Base-by-base conservation (phyloP, 1,140 invertebrate species). In the Drosophila nannoptera region DNA sequence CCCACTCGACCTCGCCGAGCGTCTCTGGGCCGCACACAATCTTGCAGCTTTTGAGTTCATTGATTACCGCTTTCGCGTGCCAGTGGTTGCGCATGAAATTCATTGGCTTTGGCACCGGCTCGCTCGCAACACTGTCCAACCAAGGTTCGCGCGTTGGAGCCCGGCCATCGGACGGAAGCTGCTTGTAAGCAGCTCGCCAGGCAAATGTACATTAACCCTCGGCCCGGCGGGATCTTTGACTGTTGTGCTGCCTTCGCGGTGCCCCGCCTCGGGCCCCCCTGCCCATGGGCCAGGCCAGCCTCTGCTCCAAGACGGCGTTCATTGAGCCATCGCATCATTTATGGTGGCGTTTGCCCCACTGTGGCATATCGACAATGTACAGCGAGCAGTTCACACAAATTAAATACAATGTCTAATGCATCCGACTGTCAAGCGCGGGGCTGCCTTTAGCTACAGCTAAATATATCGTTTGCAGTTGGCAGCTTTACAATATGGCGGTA, bases 381-480 rank as follows among this genome's bases (percentile, higher is more conserved):
- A 64, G 67, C 71, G 72, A 75, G 80, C 78, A 76, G 78, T 83
- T 80, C 69, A 64, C 80, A 65, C 69, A 83, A 83, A 84, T 83
- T 68, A 78, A 68, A 62, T 43, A 54, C 45, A 72, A 48, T 54
- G 59, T 43, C 74, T 52, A 49, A 45, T 53, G 58, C 70, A 77
- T 65, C 42, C 56, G 55, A 52, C 50, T 22, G 22, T 22, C 22
- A 22, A 22, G 22, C 22, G 1, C 22, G 1, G 22, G 22, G 40
- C 14, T 53, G 35, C n/a, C n/a, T 49, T 35, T 50, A 62, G 55
- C 22, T 35, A 43, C 46, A 35, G 52, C 60, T 42, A 48, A 65
- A 64, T 64, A 69, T 69, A 65, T 32, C 29, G 65, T 70, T 71
- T 70, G 11, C 59, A 12, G 12, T 33, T 5, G 38, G 11, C 33